Evolutionary conservation across 2,113 vertebrate species (phyloP).

Genomic region (Stictonetta naevosa): DNA sequence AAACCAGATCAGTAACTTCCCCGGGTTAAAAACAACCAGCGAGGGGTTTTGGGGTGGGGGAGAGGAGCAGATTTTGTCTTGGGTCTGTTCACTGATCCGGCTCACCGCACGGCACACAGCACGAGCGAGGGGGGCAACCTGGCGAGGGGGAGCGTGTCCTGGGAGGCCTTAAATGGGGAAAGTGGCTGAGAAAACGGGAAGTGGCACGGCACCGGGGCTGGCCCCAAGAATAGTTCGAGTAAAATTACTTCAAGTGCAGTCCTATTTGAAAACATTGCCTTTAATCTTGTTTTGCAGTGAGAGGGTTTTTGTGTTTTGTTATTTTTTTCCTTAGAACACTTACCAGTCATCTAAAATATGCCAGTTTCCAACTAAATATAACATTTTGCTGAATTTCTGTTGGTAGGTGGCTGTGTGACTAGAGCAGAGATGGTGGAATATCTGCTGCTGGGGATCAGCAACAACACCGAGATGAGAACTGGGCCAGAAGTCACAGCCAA

Average conservation of each 20-base stretch:
- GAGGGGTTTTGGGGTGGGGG: background rate
- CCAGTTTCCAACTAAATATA: background rate
- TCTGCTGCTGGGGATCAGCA: background rate
- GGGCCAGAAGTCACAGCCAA: background rate
- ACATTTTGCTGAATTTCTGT: background rate
- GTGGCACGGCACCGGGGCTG: background rate
- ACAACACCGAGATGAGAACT: background rate
- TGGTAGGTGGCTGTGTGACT: background rate
- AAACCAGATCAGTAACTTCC: background rate
- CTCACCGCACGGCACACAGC: background rate
- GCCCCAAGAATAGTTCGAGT: background rate
- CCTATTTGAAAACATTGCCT: background rate
- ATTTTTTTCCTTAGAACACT: background rate
- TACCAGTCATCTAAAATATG: background rate
- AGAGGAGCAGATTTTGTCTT: background rate
- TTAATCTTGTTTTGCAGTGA: background rate
- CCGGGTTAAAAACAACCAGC: background rate
- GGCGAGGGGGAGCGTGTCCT: background rate
- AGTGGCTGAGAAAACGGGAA: background rate
- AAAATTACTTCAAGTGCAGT: background rate
- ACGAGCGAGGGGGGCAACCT: background rate
- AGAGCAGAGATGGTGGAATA: background rate
- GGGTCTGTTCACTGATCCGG: background rate
- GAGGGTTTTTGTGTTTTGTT: background rate
- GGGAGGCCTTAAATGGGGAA: background rate